phyloP scores from a whole-genome alignment of 2,888 invertebrate species.

The Pristionchus fissidentatus region DNA sequence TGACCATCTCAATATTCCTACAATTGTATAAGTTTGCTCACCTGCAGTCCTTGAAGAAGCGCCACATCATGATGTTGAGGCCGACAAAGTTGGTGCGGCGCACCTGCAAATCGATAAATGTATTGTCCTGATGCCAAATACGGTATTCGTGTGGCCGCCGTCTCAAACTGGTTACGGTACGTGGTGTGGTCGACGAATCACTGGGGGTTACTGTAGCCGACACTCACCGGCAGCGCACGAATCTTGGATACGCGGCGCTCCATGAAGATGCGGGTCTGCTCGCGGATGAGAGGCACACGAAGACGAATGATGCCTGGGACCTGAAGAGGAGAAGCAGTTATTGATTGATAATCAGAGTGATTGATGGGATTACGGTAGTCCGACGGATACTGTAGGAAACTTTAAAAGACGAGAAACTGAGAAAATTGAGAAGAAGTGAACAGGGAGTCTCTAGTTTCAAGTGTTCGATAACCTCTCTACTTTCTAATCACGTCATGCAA shows the following conservation, averaged over 20 bases:
- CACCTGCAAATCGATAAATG: constrained; percentile 49
- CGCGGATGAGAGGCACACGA: constrained; percentile 47
- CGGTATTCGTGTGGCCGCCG: not conserved
- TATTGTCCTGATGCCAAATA: not conserved
- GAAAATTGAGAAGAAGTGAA: not conserved
- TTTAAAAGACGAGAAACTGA: no score
- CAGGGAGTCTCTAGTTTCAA: no score
- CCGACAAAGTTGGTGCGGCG: constrained; percentile 59
- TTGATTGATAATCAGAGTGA: not conserved
- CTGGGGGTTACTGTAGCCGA: not conserved
- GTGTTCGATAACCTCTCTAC: no score
- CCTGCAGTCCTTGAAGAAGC: constrained; percentile 57
- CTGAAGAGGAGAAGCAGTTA: no score
- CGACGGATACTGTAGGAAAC: no score
- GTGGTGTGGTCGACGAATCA: not conserved
- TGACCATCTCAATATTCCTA: not conserved
- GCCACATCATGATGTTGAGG: constrained; percentile 62
- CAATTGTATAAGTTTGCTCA: not conserved
- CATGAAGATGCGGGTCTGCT: constrained; percentile 42
- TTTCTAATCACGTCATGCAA: no score
- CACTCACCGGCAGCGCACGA: constrained; percentile 34
- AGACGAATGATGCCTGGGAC: constrained; percentile 30
- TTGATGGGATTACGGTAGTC: no score
- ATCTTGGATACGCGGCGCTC: constrained; percentile 7
- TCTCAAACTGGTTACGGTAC: not conserved